Percentiles rank a stretch among this genome's conserved stretches.
phyloP scores from a whole-genome alignment of 1,140 invertebrate genomes.

The Drosophila malerkotliana region DNA sequence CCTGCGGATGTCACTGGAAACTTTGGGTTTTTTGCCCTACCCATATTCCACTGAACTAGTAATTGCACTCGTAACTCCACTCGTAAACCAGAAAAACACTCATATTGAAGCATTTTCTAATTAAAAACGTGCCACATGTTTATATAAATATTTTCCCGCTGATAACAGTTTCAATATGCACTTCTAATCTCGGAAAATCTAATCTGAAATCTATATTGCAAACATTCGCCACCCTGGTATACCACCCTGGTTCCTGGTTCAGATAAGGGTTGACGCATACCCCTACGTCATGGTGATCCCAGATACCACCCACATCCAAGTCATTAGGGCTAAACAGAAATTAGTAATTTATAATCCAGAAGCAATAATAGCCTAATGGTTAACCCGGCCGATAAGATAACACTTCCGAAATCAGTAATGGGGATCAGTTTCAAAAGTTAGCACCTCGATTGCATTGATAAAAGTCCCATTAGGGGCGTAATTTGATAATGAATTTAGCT shows the following conservation, averaged over 20 bases:
- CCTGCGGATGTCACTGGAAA: conserved; percentile 19
- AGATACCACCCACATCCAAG: neutral
- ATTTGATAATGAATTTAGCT: conserved; percentile 9
- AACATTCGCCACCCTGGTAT: conserved; percentile 36
- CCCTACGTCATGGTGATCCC: conserved; percentile 35
- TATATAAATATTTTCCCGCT: conserved; percentile 44
- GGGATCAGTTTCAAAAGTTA: conserved; percentile 13
- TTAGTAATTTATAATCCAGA: conserved; percentile 4
- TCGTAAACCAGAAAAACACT: conserved; percentile 33
- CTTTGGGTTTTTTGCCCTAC: conserved; percentile 7
- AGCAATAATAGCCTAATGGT: conserved; percentile 23
- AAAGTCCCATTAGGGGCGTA: conserved; percentile 11
- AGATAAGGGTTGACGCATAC: conserved; percentile 14
- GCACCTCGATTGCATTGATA: conserved; percentile 23
- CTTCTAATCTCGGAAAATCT: conserved; percentile 46
- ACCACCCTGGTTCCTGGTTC: conserved; percentile 1
- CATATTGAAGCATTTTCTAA: conserved; percentile 43
- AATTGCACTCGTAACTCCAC: conserved; percentile 18
- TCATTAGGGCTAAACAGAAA: conserved; percentile 8
- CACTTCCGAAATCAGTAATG: conserved; percentile 24
- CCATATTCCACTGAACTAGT: conserved; percentile 17
- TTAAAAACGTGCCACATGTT: conserved; percentile 59
- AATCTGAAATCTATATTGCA: conserved; percentile 44
- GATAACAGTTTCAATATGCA: conserved; percentile 33
- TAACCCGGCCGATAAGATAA: conserved; percentile 20